Percentiles rank a stretch among this genome's conserved stretches.
phyloP scores from a whole-genome alignment of 2,888 invertebrate species.

The Netelia melanura region DNA sequence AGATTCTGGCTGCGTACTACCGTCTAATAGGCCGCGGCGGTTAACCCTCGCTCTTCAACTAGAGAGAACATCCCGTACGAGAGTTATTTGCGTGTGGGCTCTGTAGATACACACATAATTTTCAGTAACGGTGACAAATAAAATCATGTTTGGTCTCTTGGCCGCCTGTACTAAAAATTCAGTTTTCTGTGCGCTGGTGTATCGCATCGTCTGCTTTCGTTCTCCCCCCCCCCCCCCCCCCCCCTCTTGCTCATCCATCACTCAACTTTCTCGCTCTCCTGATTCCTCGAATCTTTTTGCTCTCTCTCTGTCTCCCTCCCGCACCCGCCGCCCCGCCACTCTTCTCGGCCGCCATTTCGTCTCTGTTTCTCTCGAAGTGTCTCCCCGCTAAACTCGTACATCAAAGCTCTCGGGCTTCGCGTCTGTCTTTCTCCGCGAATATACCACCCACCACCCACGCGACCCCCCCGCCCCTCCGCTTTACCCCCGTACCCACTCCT shows the following conservation, averaged over 20 bases:
- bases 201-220: conserved; percentile 63
- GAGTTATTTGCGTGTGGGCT: conserved; percentile 71
- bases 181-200: conserved; percentile 73
- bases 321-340: conserved; percentile 18
- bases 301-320: conserved; percentile 50
- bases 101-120: neutral
- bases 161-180: conserved; percentile 79
- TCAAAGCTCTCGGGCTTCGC: conserved; percentile 80
- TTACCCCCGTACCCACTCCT: too few relatives aligned
- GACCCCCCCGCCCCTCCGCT: conserved; percentile 42
- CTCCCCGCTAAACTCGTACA: conserved; percentile 81
- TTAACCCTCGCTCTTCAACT: conserved; percentile 9
- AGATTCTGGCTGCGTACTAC: neutral
- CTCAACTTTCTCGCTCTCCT: conserved; percentile 56
- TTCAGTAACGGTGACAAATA: conserved; percentile 79
- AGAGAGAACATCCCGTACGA: conserved; percentile 68
- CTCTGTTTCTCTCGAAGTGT: conserved; percentile 71
- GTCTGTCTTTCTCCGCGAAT: conserved; percentile 81
- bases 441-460: conserved; percentile 65
- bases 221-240: conserved; percentile 44
- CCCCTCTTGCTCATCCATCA: conserved; percentile 58
- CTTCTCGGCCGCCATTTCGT: conserved; percentile 61
- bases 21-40: neutral
- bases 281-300: conserved; percentile 44
- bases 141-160: conserved; percentile 84